phyloP scores from a whole-genome alignment of 2,888 invertebrate species.

The Pristionchus japonicus region DNA sequence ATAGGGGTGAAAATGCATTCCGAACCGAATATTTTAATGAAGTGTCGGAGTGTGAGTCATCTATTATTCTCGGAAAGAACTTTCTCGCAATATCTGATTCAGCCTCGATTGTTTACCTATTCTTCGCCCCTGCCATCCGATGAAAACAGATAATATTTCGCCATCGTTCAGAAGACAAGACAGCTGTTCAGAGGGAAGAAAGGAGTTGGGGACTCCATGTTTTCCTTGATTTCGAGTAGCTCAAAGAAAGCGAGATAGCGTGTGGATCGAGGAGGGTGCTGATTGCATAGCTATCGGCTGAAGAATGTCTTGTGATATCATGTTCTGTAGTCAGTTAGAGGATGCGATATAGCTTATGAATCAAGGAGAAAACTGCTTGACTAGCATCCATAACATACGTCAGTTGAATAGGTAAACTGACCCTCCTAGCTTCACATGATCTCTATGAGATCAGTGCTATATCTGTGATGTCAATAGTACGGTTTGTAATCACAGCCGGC shows the following conservation, averaged over 20 bases:
- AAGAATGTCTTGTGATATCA: no score
- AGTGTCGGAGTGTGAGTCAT: slow-evolving; percentile 7
- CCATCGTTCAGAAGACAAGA: not conserved
- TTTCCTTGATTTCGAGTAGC: not conserved
- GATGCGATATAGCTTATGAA: not conserved
- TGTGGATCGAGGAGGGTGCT: not conserved
- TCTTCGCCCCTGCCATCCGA: slow-evolving; percentile 12
- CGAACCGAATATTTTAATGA: not conserved
- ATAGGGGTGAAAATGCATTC: not conserved
- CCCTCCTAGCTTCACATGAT: no score
- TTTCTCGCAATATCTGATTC: slow-evolving; percentile 25
- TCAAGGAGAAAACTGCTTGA: no score
- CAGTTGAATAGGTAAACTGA: no score
- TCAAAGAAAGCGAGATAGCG: not conserved
- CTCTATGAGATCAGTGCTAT: no score
- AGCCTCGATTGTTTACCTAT: not conserved
- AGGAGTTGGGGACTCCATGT: not conserved
- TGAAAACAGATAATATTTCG: not conserved
- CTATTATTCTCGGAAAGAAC: not conserved
- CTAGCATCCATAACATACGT: no score
- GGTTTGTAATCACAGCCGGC: not conserved
- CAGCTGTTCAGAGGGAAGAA: slow-evolving; percentile 10
- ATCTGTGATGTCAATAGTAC: not conserved
- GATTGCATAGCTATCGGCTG: no score
- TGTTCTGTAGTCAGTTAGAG: no score